These are phyloP conservation scores for Phrynocephalus guinanensis DNA, from an alignment of 2,797 vertebrate genomes.

Conservation along the genomic window DNA sequence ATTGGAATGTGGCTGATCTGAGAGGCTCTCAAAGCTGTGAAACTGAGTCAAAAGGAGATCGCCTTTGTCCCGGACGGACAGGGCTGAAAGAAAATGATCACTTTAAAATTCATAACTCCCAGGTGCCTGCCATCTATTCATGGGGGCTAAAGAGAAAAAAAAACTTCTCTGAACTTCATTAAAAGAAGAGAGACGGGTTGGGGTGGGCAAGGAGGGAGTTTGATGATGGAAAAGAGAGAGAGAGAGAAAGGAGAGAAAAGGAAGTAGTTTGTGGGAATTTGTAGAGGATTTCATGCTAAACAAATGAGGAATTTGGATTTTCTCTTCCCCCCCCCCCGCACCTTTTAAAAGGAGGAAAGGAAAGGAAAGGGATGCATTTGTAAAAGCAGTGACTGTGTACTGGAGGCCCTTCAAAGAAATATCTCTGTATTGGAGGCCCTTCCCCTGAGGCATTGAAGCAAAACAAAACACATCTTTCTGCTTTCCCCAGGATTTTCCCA, in stretches of 20 bases:
- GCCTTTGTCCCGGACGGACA: constrained; percentile 77
- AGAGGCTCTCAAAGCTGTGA: constrained; percentile 86
- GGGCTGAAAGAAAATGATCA: constrained; percentile 86
- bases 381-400: constrained; percentile 65
- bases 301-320: constrained; percentile 87
- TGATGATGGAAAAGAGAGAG: constrained; percentile 71
- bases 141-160: constrained; percentile 76
- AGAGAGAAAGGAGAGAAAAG: constrained; percentile 85
- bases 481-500: constrained; percentile 44
- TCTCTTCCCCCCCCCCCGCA: constrained; percentile 54
- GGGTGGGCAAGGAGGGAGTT: constrained; percentile 76
- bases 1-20: constrained; percentile 93
- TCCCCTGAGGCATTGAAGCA: constrained; percentile 64
- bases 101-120: constrained; percentile 89
- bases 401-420: constrained; percentile 61
- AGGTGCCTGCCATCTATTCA: constrained; percentile 85
- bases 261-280: constrained; percentile 89
- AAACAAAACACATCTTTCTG: constrained; percentile 58
- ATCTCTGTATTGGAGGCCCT: constrained; percentile 57
- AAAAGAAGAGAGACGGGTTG: constrained; percentile 76
- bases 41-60: constrained; percentile 91
- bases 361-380: constrained; percentile 75
- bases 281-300: constrained; percentile 84
- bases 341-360: constrained; percentile 70
- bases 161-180: constrained; percentile 86